Percentiles rank a stretch among this genome's conserved stretches.
Evolutionary conservation across 2,888 invertebrate species (phyloP).

Genomic region (Nemurella pictetii): DNA sequence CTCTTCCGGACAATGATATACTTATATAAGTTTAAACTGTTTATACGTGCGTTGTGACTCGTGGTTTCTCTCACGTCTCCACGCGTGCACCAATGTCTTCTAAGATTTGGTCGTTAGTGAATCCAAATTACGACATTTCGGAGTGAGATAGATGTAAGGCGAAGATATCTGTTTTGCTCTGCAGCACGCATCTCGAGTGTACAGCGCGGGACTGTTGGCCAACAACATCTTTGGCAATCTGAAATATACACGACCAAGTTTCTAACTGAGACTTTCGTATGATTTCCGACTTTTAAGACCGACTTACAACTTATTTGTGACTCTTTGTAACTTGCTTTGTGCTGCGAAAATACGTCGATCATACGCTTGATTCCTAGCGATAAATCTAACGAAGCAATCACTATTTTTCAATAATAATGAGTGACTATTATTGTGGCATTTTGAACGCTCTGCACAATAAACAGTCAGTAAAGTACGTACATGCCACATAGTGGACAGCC

Average conservation of each 20-base stretch:
- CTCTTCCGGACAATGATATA: too few relatives aligned
- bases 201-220: too few relatives aligned
- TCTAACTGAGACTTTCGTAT: neutral
- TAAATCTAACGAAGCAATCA: neutral
- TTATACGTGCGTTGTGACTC: too few relatives aligned
- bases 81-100: too few relatives aligned
- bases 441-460: neutral
- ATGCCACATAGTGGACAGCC: constrained; percentile 35
- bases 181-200: neutral
- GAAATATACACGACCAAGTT: too few relatives aligned
- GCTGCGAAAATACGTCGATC: neutral
- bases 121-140: too few relatives aligned
- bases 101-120: too few relatives aligned
- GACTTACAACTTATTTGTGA: neutral
- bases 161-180: neutral
- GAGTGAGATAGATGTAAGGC: too few relatives aligned
- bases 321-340: neutral
- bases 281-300: neutral
- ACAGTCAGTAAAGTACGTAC: neutral
- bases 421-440: neutral
- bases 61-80: too few relatives aligned
- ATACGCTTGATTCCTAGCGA: neutral
- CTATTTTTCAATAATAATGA: constrained; percentile 7
- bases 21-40: too few relatives aligned
- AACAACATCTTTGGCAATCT: neutral